Base-by-base conservation (phyloP, 2,888 invertebrate species). In the Microctonus brassicae region DNA sequence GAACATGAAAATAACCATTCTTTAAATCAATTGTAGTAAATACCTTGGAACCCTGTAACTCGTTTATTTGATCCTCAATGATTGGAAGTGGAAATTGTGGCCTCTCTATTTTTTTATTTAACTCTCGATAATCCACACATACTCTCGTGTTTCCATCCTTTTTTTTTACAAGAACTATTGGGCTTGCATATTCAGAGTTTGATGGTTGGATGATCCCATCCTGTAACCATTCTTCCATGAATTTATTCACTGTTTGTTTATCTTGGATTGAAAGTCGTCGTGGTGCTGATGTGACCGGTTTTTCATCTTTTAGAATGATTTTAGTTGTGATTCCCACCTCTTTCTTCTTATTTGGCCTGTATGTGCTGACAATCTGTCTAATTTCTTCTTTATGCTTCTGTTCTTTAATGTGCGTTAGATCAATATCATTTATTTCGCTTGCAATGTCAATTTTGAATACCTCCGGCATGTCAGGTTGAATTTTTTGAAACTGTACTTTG, bases 51-150 rank as follows among this genome's bases (percentile, higher is more conserved):
- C 64, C 69, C 52, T 70, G 55, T 13, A 78, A 36, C 22, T 39
- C 29, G 47, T 80, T 77, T 9, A 80, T 29, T 17, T 75, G 73
- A 24, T 81, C 80, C 34, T 80, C 78, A 17, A 82, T 80, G 3
- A 79, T 24, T 5, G 80, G 81, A 29, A 80, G 52, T 0, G 81
- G 79, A 60, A 77, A 78, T 9, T 75, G 69, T 33, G 75, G 72
- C 72, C 72, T 11, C 69, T 64, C 58, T 80, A 80, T 33, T 78
- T 73, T 0, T 76, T 47, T 1, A 76, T 76, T 81, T 7, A 81
- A 17, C 13, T 33, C 64, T 24, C 80, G 24, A 55, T 78, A 82
- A 63, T 81, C 80, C 1, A 80, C 70, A 70, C 80, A 80, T 0
- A 81, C 36, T 24, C 80, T 72, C 2, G 64, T 34, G 7, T 64